Base-by-base conservation (phyloP, 2,888 invertebrate genomes). In the Mycogona germanica region DNA sequence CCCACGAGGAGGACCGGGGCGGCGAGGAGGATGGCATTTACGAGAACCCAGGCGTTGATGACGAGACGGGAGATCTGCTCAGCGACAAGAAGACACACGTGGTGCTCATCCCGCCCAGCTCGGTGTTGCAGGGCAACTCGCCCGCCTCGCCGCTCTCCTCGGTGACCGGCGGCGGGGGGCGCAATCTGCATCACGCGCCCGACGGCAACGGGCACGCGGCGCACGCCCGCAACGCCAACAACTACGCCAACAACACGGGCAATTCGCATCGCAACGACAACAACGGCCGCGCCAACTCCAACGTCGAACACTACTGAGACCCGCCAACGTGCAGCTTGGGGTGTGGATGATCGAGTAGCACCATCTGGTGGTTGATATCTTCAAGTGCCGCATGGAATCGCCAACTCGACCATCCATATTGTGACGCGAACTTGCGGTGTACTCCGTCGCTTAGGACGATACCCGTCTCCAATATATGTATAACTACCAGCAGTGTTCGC, bases 1-100 rank as follows among this genome's bases (percentile, higher is more conserved):
- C 86, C 9, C 79, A 84, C 65, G 86, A 86, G 68, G 84, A 83
- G 66, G 80, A 80, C 59, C 70, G 73, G 56, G n/a, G n/a, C n/a
- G n/a, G n/a, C n/a, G 64, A 63, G 19, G 64, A 64, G n/a, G 56
- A 58, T 21, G 58, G 55, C 2, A 52, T 57, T 17, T 57, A 57
- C 48, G 57, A 57, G 41, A 57, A 57, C 29, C 57, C 55, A n/a
- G 55, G 51, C 0, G 55, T 51, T 4, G 57, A 57, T 21, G 57
- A 57, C 30, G 57, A 57, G 26, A 55, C 52, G 12, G 57, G 57
- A 19, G 57, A 57, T 29, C 38, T 57, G 19, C 25, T 57, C 14
- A 51, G 21, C 51, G 51, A 51, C 19, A 51, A 51, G 38, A 51
- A 51, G 32, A 42, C 23, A 28, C 41, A 51, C 28, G 42, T 51